Evolutionary conservation across 2,888 invertebrate genomes (phyloP).

Genomic region (Leptinotarsa haldemani): DNA sequence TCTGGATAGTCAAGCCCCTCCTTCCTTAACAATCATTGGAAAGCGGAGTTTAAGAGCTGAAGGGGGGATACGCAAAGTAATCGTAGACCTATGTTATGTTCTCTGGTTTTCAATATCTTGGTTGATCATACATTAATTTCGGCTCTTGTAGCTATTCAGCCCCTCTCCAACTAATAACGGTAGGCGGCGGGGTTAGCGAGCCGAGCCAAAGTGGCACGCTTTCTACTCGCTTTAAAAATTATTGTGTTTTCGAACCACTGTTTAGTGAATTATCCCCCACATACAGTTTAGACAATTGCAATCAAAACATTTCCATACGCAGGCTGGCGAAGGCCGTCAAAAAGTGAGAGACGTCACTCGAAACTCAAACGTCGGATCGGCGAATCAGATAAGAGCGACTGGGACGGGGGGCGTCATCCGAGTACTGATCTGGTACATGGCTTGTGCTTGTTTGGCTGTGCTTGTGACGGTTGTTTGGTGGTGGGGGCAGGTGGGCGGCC

Average conservation of each 20-base stretch:
- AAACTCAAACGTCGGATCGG: constrained; percentile 36
- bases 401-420: constrained; percentile 43
- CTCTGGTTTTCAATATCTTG: too few species aligned
- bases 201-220: background rate
- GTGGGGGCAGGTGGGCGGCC: constrained; percentile 58
- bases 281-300: constrained; percentile 10
- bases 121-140: too few species aligned
- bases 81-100: too few species aligned
- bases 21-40: too few species aligned
- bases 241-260: background rate
- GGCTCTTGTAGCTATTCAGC: too few species aligned
- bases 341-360: constrained; percentile 26
- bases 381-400: constrained; percentile 43
- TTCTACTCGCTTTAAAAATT: background rate
- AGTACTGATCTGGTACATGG: constrained; percentile 54
- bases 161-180: too few species aligned
- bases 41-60: too few species aligned
- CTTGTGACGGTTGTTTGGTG: constrained; percentile 62
- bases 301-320: constrained; percentile 36
- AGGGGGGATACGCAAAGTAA: too few species aligned
- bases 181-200: background rate
- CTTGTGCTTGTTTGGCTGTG: constrained; percentile 63
- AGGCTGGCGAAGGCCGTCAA: constrained; percentile 28
- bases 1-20: too few species aligned
- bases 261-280: too few species aligned